Percentiles rank a stretch among this genome's conserved stretches.
phyloP scores from a whole-genome alignment of 2,113 vertebrate species.

The Jacana jacana region DNA sequence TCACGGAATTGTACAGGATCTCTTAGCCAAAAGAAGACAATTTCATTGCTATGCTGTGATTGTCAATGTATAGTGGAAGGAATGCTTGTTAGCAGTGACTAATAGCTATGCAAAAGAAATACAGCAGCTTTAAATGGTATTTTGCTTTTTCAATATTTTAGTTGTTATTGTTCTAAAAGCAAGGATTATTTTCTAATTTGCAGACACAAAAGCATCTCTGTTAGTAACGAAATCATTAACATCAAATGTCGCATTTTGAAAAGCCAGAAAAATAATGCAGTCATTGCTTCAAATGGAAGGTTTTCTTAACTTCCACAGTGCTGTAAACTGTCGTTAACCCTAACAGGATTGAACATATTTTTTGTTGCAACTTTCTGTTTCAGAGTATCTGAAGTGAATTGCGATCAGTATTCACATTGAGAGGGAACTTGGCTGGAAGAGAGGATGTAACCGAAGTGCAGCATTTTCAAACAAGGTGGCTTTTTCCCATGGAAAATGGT shows the following conservation, averaged over 20 bases:
- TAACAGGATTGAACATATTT: neutral
- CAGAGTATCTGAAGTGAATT: neutral
- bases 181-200: neutral
- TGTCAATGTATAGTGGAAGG: neutral
- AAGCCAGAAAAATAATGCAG: neutral
- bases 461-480: neutral
- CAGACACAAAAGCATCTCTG: neutral
- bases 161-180: neutral
- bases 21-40: neutral
- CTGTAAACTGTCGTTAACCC: neutral
- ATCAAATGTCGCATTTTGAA: neutral
- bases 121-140: neutral
- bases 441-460: neutral
- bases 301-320: neutral
- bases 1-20: neutral
- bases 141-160: neutral
- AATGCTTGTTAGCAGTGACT: neutral
- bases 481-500: neutral
- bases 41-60: neutral
- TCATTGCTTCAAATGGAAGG: neutral
- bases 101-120: neutral
- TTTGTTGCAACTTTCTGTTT: neutral
- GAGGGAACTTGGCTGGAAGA: neutral
- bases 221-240: neutral
- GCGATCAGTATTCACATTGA: accelerated